Conservation (phyloP, 2,113 vertebrate species). For the Machaerirhynchus nigripectus region DNA sequence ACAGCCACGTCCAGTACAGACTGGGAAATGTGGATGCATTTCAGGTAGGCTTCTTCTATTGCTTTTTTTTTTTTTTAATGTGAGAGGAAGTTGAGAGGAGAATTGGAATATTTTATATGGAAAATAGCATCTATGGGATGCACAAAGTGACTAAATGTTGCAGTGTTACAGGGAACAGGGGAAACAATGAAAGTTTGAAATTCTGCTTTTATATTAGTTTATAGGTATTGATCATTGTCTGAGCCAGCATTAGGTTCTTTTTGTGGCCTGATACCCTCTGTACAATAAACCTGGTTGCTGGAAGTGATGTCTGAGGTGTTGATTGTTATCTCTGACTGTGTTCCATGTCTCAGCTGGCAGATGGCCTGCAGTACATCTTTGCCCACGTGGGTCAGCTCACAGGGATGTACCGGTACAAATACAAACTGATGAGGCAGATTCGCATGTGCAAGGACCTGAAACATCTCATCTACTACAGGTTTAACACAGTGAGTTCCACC, state of each 20-base stretch:
- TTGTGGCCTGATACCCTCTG: not conserved
- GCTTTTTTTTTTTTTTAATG: not conserved
- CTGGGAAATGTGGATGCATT: constrained; percentile 97
- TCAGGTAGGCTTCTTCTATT: constrained; percentile 76
- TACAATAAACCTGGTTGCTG: not conserved
- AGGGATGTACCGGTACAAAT: constrained; percentile 98
- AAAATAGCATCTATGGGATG: not conserved
- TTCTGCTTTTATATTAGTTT: not conserved
- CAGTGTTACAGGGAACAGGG: rapidly evolving
- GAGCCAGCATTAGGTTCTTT: not conserved
- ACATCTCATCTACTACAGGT: constrained; percentile 98
- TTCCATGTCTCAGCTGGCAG: constrained; percentile 80
- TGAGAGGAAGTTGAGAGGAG: not conserved
- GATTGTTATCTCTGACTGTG: not conserved
- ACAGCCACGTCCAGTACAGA: constrained; percentile 97
- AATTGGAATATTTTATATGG: not conserved
- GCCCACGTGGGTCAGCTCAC: constrained; percentile 98
- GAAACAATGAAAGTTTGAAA: not conserved
- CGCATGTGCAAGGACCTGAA: constrained; percentile 99
- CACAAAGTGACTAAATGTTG: not conserved
- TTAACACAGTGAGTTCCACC: constrained; percentile 89
- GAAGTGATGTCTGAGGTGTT: not conserved
- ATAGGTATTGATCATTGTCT: not conserved
- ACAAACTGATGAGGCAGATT: constrained; percentile 99
- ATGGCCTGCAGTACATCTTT: constrained; percentile 98